Evolutionary conservation across 2,888 invertebrate species (phyloP).

Genomic region (Zaprionus lineosus): DNA sequence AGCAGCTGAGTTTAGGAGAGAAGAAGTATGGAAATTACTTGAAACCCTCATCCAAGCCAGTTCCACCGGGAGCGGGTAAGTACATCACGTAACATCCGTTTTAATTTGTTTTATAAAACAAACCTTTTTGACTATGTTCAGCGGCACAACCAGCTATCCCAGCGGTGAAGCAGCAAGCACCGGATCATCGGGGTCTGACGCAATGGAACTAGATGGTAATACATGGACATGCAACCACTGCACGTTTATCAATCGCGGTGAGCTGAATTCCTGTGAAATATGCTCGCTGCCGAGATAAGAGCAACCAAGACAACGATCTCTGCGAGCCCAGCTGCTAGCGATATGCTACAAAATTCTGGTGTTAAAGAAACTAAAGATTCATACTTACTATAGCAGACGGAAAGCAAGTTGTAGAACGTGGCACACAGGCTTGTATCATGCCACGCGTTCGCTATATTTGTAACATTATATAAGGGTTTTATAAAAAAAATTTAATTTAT

Average conservation of each 20-base stretch:
- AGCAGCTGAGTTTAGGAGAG: conserved; percentile 90
- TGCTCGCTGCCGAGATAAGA: conserved; percentile 91
- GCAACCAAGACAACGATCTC: conserved; percentile 5
- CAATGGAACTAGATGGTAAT: conserved; percentile 67
- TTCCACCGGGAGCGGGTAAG: conserved; percentile 79
- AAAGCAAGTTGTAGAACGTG: conserved; percentile 21
- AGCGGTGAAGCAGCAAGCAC: conserved; percentile 41
- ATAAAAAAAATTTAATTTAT: conserved; percentile 71
- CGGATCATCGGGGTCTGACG: conserved; percentile 46
- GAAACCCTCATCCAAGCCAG: conserved; percentile 88
- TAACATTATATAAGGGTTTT: conserved; percentile 70
- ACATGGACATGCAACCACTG: conserved; percentile 96
- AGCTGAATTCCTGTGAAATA: conserved; percentile 92
- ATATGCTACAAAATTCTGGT: conserved; percentile 57
- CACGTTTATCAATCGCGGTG: conserved; percentile 94
- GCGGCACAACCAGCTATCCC: conserved; percentile 76
- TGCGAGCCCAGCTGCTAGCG: conserved; percentile 26
- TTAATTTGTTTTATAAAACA: not conserved
- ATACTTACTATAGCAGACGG: conserved; percentile 54
- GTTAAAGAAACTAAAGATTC: conserved; percentile 70
- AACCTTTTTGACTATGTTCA: conserved; percentile 21
- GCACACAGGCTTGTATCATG: conserved; percentile 28
- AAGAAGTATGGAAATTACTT: conserved; percentile 94
- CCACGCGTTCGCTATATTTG: conserved; percentile 51
- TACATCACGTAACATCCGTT: not conserved